Evolutionary conservation across 2,888 invertebrate genomes (phyloP), one percentile per base, ranked within the genome.

Genomic region (Tetranychus truncatus): DNA sequence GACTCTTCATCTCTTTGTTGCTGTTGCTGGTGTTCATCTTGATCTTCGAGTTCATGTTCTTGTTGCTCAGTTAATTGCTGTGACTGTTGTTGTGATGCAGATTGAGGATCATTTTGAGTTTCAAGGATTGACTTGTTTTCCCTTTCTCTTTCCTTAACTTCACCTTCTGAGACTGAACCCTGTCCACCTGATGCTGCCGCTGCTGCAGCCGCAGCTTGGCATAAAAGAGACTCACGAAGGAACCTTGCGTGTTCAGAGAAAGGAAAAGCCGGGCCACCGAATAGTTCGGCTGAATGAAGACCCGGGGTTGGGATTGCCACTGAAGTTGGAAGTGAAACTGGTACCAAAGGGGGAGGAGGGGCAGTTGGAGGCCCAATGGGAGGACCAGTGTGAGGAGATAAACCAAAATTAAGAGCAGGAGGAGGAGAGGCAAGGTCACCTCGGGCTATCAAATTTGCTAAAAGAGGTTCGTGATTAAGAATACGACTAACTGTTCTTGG

Each of bases 251-350:
- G 76, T 18, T 75, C 76, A 55, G 75, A 75, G 73, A 77, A 77
- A 1, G 74, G 78, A 79, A 82, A 75, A 79, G 76, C 7, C 85
- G 92, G 92, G 80, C 91, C 91, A 80, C 91, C 91, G 84, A 92
- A 92, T 82, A 92, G 91, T 85, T 92, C 91, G 83, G 91, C 91
- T 86, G 92, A 91, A 86, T 94, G 93, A 80, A 95, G 87, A 82
- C 92, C 91, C 76, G 95, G 95, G 84, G 95, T 95, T 77, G 95
- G 92, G 83, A 95, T 95, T 83, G 95, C 95, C 82, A 95, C 95
- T 78, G 93, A 91, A 77, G 95, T 95, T 79, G 95, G 94, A 83
- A 95, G 86, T 81, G 92, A 91, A 79, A 89, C 89, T 79, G 90
- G 90, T 85, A 93, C 87, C 85, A 92, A 91, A 76, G 92, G 90